Evolutionary conservation across 2,113 vertebrate genomes (phyloP).

Genomic region (Pampusana beccarii): DNA sequence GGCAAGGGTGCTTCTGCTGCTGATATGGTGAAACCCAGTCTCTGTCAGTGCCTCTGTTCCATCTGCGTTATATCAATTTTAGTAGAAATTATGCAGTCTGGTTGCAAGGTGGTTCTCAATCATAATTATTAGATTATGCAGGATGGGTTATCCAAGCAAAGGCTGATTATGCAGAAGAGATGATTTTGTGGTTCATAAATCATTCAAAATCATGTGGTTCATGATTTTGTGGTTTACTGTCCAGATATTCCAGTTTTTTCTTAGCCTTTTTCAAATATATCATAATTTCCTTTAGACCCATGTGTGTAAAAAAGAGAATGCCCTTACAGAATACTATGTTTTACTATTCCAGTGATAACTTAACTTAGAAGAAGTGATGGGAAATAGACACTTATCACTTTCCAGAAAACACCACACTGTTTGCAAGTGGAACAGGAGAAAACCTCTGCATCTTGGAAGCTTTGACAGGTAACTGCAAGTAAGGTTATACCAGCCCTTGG

Average conservation of each 20-base stretch:
- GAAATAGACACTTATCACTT: not conserved
- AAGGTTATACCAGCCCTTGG: not conserved
- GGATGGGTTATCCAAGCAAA: not conserved
- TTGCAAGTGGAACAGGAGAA: not conserved
- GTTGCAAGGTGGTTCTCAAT: not conserved
- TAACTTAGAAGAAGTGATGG: not conserved
- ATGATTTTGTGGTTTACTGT: too few species aligned
- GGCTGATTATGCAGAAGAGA: not conserved
- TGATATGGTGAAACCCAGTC: fast-evolving
- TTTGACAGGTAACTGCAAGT: not conserved
- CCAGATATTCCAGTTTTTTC: not conserved
- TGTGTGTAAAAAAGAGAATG: fast-evolving
- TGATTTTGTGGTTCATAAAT: not conserved
- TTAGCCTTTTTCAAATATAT: not conserved
- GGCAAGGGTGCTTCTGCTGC: not conserved
- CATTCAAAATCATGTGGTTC: too few species aligned
- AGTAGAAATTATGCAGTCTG: not conserved
- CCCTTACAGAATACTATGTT: fast-evolving
- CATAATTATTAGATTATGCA: not conserved
- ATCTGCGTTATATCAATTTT: fast-evolving
- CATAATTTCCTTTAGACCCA: not conserved
- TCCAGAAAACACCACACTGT: not conserved
- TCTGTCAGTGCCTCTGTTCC: not conserved
- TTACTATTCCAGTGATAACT: not conserved
- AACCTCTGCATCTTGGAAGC: not conserved